Evolutionary conservation across 2,888 invertebrate genomes (phyloP).

Genomic region (Tryphoninae sp.): DNA sequence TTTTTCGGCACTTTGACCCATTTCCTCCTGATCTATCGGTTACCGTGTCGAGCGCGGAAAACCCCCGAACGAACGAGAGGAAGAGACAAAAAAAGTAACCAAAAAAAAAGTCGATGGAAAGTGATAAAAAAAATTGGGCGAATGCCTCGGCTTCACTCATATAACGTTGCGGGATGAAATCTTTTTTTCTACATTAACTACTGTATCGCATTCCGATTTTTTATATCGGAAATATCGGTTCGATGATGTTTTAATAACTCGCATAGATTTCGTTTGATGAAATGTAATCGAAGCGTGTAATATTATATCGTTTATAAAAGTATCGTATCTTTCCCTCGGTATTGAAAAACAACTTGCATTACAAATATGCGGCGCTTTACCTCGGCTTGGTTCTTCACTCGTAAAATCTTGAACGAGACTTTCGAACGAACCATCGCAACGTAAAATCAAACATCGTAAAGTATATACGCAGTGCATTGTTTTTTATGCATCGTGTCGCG

Average conservation of each 20-base stretch:
- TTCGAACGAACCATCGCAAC: conserved; percentile 18
- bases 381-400: not conserved
- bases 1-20: conserved; percentile 70
- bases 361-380: conserved; percentile 14
- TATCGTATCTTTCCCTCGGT: not conserved
- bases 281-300: not conserved
- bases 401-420: conserved; percentile 36
- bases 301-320: not conserved
- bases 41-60: conserved; percentile 37
- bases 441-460: conserved; percentile 7
- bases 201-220: not conserved
- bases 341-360: conserved; percentile 4
- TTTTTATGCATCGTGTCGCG: conserved; percentile 16
- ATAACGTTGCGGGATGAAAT: not conserved
- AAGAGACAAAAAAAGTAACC: not conserved
- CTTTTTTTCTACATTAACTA: not conserved
- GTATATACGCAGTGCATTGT: not conserved
- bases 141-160: not conserved
- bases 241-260: not conserved
- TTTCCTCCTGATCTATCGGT: conserved; percentile 71
- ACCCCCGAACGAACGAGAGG: conserved; percentile 21
- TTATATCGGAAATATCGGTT: not conserved
- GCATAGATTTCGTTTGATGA: not conserved
- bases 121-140: not conserved
- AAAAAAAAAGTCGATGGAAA: not conserved